These are phyloP conservation scores for Heliconius sara DNA, from an alignment of 2,888 invertebrate genomes.

Conservation along the genomic window DNA sequence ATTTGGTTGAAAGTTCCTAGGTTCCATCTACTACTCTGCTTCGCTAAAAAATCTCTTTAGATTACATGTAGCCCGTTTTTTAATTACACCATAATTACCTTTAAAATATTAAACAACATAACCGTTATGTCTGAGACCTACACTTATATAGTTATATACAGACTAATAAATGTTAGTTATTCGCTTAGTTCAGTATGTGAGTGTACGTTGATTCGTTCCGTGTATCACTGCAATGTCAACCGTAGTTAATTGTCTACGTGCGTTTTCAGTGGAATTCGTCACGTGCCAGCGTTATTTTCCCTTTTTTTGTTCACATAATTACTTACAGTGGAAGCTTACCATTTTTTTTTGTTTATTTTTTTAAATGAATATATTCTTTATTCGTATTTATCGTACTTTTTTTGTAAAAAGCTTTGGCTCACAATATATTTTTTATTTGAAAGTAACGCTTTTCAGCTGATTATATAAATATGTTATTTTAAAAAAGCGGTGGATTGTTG, in stretches of 20 bases:
- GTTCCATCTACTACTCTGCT: no score
- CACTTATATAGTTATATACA: not conserved
- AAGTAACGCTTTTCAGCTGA: not conserved
- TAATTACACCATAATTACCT: not conserved
- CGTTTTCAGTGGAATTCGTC: constrained; percentile 74
- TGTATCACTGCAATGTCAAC: constrained; percentile 75
- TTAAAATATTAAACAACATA: not conserved
- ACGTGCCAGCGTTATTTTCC: constrained; percentile 59
- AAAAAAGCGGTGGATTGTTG: no score
- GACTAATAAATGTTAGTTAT: constrained; percentile 31
- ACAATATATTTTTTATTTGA: not conserved
- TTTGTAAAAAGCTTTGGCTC: not conserved
- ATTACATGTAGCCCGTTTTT: not conserved
- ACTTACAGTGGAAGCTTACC: constrained; percentile 27
- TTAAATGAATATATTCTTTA: not conserved
- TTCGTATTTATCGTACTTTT: not conserved
- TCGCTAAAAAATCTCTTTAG: no score
- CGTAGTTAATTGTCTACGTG: constrained; percentile 77
- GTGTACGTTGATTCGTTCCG: constrained; percentile 41
- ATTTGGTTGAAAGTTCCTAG: no score
- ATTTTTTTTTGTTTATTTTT: constrained; percentile 21
- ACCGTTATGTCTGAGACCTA: not conserved
- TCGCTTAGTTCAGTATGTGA: constrained; percentile 27
- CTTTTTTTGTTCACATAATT: constrained; percentile 46
- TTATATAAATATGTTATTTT: no score